Percentiles rank a stretch among this genome's conserved stretches.
Evolutionary conservation across 2,797 vertebrate species (phyloP).

Genomic region (Protonibea diacanthus): DNA sequence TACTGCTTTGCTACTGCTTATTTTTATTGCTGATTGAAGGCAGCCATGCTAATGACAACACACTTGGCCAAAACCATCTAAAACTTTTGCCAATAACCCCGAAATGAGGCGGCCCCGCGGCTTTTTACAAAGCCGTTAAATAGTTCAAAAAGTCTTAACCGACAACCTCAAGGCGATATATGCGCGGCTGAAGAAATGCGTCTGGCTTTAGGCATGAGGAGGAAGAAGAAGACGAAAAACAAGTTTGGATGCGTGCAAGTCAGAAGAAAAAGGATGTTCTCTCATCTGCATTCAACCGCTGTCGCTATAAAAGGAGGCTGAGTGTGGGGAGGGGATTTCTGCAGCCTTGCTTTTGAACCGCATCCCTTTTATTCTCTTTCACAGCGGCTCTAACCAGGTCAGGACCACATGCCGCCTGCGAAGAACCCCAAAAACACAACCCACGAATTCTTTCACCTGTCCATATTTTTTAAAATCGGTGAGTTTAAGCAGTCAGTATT

Average conservation of each 20-base stretch:
- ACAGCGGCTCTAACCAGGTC: slow-evolving; percentile 53
- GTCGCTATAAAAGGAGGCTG: slow-evolving; percentile 50
- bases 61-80: slow-evolving; percentile 35
- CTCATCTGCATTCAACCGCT: slow-evolving; percentile 62
- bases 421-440: not conserved
- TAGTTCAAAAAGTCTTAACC: slow-evolving; percentile 47
- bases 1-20: not conserved
- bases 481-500: too few relatives aligned
- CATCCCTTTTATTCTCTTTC: slow-evolving; percentile 32
- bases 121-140: slow-evolving; percentile 38
- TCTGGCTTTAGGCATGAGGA: slow-evolving; percentile 32
- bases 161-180: slow-evolving; percentile 45
- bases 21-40: slow-evolving; percentile 10
- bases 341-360: slow-evolving; percentile 57
- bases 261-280: slow-evolving; percentile 27
- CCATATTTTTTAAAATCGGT: not conserved
- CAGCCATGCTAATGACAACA: slow-evolving; percentile 7
- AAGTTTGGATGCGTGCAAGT: not conserved
- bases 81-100: slow-evolving; percentile 4
- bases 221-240: not conserved
- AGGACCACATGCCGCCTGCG: slow-evolving; percentile 13
- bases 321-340: slow-evolving; percentile 56
- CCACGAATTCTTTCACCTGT: not conserved
- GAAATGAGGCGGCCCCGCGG: slow-evolving; percentile 17
- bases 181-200: slow-evolving; percentile 37